Conservation (phyloP, 2,113 vertebrate species). For the Bufo bufo region DNA sequence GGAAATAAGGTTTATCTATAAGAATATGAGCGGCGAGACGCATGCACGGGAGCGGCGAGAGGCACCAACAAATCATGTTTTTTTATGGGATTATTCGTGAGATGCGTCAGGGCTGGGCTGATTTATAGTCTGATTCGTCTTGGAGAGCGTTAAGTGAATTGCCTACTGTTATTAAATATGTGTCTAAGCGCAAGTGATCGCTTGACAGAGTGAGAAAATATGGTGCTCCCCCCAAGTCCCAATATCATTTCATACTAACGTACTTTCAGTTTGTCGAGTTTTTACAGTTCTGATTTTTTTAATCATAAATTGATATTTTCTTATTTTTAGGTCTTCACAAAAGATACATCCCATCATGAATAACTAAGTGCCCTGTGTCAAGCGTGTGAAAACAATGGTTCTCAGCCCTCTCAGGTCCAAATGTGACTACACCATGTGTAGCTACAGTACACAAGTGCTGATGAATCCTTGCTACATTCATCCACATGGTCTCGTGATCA, state of each 20-base stretch:
- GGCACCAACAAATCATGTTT: slow-evolving; percentile 76
- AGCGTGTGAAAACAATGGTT: neutral
- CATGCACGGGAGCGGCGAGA: neutral
- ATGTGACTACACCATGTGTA: too few species aligned
- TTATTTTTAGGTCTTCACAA: neutral
- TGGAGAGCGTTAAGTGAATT: slow-evolving; percentile 75
- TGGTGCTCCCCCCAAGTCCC: slow-evolving; percentile 63
- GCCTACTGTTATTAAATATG: slow-evolving; percentile 79
- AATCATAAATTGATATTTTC: neutral
- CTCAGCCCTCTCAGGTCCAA: too few species aligned
- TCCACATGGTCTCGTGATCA: too few species aligned
- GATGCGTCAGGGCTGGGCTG: slow-evolving; percentile 76
- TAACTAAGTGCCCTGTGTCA: too few species aligned
- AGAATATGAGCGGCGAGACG: neutral
- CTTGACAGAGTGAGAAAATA: slow-evolving; percentile 66
- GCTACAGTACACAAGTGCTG: too few species aligned
- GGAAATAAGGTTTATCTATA: neutral
- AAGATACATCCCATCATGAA: neutral
- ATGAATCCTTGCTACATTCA: too few species aligned
- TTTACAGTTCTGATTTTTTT: neutral
- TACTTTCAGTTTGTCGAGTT: neutral
- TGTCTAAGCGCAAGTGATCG: slow-evolving; percentile 68
- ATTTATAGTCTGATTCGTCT: slow-evolving; percentile 76
- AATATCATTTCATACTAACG: slow-evolving; percentile 39
- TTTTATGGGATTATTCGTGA: slow-evolving; percentile 76